Evolutionary conservation across 2,888 invertebrate genomes (phyloP).

Genomic region (Luperina nickerlii): DNA sequence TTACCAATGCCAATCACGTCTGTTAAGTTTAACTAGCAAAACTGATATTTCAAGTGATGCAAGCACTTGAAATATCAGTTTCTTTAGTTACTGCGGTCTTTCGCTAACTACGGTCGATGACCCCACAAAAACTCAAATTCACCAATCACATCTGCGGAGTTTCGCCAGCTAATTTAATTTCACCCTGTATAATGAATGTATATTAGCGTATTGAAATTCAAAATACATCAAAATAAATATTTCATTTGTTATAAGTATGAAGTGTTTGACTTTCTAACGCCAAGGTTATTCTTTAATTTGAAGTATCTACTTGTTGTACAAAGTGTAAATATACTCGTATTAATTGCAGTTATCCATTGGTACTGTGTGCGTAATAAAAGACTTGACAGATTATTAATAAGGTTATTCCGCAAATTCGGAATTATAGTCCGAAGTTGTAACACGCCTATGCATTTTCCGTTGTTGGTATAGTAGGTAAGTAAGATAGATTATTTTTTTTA

Average conservation of each 20-base stretch:
- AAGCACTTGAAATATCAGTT: background rate
- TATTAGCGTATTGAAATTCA: background rate
- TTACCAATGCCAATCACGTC: background rate
- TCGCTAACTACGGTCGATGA: background rate
- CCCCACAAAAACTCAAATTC: background rate
- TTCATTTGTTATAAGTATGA: constrained; percentile 7
- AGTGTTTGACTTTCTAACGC: constrained; percentile 52
- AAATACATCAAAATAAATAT: constrained; percentile 5
- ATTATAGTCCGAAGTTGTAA: background rate
- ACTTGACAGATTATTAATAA: background rate
- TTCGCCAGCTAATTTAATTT: background rate
- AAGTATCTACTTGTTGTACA: background rate
- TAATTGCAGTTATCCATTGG: constrained; percentile 2
- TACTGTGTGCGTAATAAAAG: background rate
- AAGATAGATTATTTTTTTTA: background rate
- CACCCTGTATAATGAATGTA: background rate
- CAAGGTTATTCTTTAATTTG: constrained; percentile 59
- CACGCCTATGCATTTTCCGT: constrained; percentile 14
- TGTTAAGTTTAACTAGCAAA: background rate
- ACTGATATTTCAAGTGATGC: background rate
- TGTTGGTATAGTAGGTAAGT: background rate
- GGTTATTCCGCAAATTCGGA: constrained; percentile 10
- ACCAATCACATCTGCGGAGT: background rate
- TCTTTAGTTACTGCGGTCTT: background rate
- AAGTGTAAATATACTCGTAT: background rate